Conservation (phyloP, 2,888 invertebrate species). For the Parthenolecanium corni region DNA sequence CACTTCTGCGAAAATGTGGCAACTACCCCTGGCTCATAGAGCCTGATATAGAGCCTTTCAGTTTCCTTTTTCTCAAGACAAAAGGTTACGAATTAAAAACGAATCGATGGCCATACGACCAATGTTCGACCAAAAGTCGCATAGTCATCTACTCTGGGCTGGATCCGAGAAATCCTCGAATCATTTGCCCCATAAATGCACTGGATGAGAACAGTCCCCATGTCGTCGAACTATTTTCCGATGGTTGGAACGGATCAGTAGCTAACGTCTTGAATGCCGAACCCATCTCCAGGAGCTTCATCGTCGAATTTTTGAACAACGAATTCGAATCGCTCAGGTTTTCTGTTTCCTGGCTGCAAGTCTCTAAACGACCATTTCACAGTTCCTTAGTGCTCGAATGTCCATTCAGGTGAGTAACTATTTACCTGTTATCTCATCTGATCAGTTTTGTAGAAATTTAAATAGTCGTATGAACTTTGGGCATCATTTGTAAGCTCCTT, state of each 20-base stretch:
- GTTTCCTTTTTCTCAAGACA: constrained; percentile 59
- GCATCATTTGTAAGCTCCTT: no score
- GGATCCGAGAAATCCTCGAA: constrained; percentile 49
- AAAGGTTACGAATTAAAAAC: constrained; percentile 48
- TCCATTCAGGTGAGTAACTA: constrained; percentile 8
- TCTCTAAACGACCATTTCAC: constrained; percentile 44
- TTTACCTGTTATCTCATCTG: no score
- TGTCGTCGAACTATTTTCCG: constrained; percentile 56
- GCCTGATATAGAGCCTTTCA: constrained; percentile 55
- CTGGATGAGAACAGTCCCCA: constrained; percentile 33
- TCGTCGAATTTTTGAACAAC: constrained; percentile 55
- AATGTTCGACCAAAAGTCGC: constrained; percentile 57
- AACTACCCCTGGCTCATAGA: constrained; percentile 68
- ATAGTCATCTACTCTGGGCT: constrained; percentile 60
- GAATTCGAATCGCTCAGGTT: constrained; percentile 55
- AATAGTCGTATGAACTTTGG: no score
- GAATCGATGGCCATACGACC: constrained; percentile 32
- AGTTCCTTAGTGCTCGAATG: constrained; percentile 18
- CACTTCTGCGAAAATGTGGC: constrained; percentile 58
- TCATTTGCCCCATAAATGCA: constrained; percentile 53
- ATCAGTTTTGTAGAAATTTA: no score
- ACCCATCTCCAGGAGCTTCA: constrained; percentile 55
- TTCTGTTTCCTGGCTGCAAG: constrained; percentile 65
- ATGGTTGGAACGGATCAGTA: constrained; percentile 48
- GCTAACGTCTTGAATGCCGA: constrained; percentile 35